Evolutionary conservation across 2,113 vertebrate genomes (phyloP).

Genomic region (Vidua chalybeata): DNA sequence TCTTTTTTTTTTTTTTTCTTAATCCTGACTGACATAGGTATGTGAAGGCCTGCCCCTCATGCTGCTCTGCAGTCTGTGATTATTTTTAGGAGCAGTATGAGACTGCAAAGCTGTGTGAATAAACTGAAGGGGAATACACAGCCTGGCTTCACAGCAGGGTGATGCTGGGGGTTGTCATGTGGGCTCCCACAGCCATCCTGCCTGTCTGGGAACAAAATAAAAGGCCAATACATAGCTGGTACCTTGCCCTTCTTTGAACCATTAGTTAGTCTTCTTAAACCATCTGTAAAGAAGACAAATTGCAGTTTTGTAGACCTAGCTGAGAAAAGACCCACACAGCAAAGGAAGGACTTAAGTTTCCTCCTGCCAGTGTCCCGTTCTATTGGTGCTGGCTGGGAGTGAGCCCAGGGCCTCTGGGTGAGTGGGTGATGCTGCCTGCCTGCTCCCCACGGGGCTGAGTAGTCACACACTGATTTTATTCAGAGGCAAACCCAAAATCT

Average conservation of each 20-base stretch:
- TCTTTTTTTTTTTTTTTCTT: not conserved
- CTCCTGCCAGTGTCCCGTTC: not conserved
- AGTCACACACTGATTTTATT: not conserved
- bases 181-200: not conserved
- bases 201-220: not conserved
- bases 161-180: not conserved
- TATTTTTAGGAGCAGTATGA: constrained; percentile 38
- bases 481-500: not conserved
- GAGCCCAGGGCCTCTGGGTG: not conserved
- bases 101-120: not conserved
- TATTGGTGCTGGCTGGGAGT: not conserved
- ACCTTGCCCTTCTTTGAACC: not conserved
- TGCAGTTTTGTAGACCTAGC: not conserved
- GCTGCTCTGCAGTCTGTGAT: not conserved
- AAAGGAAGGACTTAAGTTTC: not conserved
- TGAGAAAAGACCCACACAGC: not conserved
- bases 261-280: not conserved
- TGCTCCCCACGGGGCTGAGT: fast-evolving
- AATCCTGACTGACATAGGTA: not conserved
- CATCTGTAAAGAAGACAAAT: not conserved
- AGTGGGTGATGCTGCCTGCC: not conserved
- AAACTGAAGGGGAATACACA: not conserved
- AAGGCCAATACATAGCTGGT: not conserved
- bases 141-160: not conserved
- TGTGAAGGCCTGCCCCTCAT: not conserved